These are phyloP conservation scores for Neostethus bicornis DNA, from an alignment of 2,797 vertebrate species.

Conservation along the genomic window DNA sequence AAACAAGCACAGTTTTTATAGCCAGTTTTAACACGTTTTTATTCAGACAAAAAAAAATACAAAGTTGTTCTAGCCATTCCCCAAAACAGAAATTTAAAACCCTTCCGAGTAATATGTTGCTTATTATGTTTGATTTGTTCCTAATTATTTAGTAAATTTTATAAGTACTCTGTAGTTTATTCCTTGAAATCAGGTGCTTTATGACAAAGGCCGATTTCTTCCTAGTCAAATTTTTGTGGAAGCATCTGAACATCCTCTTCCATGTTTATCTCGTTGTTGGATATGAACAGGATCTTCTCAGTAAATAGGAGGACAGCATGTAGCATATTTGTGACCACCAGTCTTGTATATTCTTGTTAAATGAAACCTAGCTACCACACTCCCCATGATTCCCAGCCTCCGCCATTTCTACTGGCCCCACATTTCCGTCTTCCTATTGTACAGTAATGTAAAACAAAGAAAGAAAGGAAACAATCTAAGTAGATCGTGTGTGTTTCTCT, in stretches of 20 bases:
- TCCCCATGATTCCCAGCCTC: slow-evolving; percentile 52
- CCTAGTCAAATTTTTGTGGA: slow-evolving; percentile 24
- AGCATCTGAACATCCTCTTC: slow-evolving; percentile 5
- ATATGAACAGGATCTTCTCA: slow-evolving; percentile 11
- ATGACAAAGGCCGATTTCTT: slow-evolving; percentile 18
- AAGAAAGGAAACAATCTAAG: slow-evolving; percentile 61
- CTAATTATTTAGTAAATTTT: slow-evolving; percentile 2
- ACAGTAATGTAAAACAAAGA: slow-evolving; percentile 76
- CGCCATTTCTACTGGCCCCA: slow-evolving; percentile 54
- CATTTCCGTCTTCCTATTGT: slow-evolving; percentile 68
- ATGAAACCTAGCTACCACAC: slow-evolving; percentile 51
- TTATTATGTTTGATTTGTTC: slow-evolving; percentile 5
- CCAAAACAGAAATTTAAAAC: not conserved
- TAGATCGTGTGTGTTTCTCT: slow-evolving; percentile 63
- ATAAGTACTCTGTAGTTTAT: slow-evolving; percentile 15
- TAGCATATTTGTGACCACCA: slow-evolving; percentile 43
- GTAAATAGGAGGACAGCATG: slow-evolving; percentile 32
- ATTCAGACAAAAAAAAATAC: slow-evolving; percentile 5
- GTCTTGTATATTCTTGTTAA: slow-evolving; percentile 55
- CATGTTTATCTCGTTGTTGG: slow-evolving; percentile 15
- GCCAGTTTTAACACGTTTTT: slow-evolving; percentile 22
- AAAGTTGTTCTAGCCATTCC: not conserved
- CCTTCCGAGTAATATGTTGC: not conserved
- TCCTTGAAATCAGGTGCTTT: slow-evolving; percentile 53
- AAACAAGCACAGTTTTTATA: slow-evolving; percentile 44